Conservation (phyloP, 2,113 vertebrate species). For the Lepidothrix coronata region DNA sequence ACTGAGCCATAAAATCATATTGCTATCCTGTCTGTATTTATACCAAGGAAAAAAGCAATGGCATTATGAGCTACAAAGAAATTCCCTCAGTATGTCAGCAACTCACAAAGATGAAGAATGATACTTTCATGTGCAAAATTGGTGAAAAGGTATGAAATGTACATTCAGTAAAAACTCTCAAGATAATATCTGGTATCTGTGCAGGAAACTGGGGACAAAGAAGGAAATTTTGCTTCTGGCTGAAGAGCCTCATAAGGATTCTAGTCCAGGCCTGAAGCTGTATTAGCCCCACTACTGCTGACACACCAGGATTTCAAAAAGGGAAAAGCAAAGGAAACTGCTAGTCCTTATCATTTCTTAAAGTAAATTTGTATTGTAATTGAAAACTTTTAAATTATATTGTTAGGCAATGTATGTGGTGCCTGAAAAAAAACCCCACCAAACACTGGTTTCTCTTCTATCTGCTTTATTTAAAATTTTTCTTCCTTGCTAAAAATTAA, state of each 20-base stretch:
- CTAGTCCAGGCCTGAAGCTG: background rate
- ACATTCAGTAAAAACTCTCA: background rate
- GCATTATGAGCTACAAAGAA: background rate
- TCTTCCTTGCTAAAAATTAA: background rate
- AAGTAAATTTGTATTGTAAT: background rate
- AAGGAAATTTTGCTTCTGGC: background rate
- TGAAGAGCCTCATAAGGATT: background rate
- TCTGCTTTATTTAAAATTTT: background rate
- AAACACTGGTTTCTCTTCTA: background rate
- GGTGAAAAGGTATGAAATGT: background rate
- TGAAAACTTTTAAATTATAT: background rate
- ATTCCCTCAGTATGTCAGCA: background rate
- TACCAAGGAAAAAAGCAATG: background rate
- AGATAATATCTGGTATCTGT: background rate
- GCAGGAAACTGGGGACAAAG: background rate
- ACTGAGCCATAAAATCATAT: background rate
- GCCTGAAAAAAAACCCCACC: background rate
- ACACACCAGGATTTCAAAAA: background rate
- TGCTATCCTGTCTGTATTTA: background rate
- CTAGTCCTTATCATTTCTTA: background rate
- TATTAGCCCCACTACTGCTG: background rate
- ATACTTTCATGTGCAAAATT: background rate
- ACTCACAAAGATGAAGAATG: background rate
- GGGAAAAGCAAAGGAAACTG: background rate
- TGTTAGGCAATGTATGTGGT: background rate